Conservation (phyloP, 2,888 invertebrate genomes). For the Calameuta idolon region DNA sequence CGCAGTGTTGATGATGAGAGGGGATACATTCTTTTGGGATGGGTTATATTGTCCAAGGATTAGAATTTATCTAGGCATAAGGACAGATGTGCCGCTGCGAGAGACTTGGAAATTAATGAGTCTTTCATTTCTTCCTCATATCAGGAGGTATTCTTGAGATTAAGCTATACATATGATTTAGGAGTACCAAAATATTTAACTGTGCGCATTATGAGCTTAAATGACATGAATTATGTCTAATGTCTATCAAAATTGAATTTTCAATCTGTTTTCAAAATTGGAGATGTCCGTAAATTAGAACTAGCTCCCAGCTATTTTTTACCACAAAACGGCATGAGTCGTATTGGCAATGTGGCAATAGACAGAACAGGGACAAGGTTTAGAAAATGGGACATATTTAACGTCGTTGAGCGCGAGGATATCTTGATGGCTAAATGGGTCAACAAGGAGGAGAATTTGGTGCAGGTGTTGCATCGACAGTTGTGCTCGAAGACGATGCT, state of each 20-base stretch:
- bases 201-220: not conserved
- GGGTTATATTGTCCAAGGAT: not conserved
- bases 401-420: slow-evolving; percentile 23
- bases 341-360: not conserved
- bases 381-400: slow-evolving; percentile 23
- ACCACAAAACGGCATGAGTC: too few species aligned
- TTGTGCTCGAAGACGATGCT: slow-evolving; percentile 51
- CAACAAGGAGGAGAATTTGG: slow-evolving; percentile 60
- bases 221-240: not conserved
- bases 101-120: not conserved
- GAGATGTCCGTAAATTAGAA: not conserved
- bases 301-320: not conserved
- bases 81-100: not conserved
- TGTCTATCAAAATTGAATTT: not conserved
- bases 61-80: not conserved
- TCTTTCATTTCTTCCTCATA: not conserved
- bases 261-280: not conserved
- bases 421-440: slow-evolving; percentile 33
- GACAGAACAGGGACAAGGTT: slow-evolving; percentile 14
- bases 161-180: not conserved
- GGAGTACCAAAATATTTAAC: not conserved
- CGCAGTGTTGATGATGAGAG: not conserved
- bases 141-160: not conserved
- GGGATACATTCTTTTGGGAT: not conserved
- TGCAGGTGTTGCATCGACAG: slow-evolving; percentile 48